Evolutionary conservation across 2,113 vertebrate species (phyloP), one percentile per base, ranked within the genome.

Genomic region (Dermatemys mawii): DNA sequence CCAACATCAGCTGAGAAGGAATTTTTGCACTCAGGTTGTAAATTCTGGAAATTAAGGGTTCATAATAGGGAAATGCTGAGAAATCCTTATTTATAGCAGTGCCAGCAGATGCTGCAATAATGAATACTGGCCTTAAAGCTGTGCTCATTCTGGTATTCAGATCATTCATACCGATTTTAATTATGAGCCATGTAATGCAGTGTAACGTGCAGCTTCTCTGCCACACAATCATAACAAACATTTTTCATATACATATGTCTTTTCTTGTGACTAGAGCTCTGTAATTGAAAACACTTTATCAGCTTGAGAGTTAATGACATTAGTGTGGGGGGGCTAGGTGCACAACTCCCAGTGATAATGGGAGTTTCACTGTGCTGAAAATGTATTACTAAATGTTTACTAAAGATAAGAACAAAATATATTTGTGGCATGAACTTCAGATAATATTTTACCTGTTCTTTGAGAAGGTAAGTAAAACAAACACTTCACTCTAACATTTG

Each of bases 361-460:
- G 96, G 91, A 96, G 87, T 95, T 97, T 97, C 97, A 94, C 89
- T 96, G 89, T 27, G 55, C 84, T 92, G 90, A 67, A 83, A 92
- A 92, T 38, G 86, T 78, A 83, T 96, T 96, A 95, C 96, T 94
- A 78, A 97, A 92, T 96, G 93, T 97, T 97, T 96, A 95, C 96
- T 90, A 92, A 95, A 97, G 97, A 96, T 97, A 97, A 97, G 93
- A 86, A 48, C 80, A 83, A 93, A 96, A 96, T 97, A 93, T 96
- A 96, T 97, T 96, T 95, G 95, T 95, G 92, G 86, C 87, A 94
- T 97, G 97, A 97, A 97, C 95, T 96, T 96, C 94, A 96, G 92
- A 92, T 94, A 97, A 92, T 94, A 89, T 96, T 97, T 96, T 96
- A 97, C 96, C 81, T 83, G 41, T 76, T 93, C 96, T 95, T 93